Evolutionary conservation across 2,113 vertebrate genomes (phyloP), one percentile per base, ranked within the genome.

Genomic region (Lasiurus cinereus): DNA sequence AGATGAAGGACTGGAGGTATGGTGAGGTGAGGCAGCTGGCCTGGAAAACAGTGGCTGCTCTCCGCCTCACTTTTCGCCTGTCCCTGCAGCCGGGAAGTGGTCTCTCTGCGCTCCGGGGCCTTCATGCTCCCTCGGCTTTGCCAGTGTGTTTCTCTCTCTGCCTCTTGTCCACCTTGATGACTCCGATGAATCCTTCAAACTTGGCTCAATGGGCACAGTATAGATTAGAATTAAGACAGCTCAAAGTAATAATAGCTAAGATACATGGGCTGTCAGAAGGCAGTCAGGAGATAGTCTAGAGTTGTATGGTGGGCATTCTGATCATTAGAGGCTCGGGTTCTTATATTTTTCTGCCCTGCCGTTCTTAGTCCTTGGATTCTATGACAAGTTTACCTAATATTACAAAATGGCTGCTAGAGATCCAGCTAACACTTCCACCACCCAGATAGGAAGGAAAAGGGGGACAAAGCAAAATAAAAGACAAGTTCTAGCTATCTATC

Each of bases 141-240:
- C 36, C 52, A 46, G 36, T 6, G 2, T 4, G 4, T 4, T 74
- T 77, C 77, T 18, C 67, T 50, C 36, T 73, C 46, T 73, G 14
- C n/a, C 36, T 73, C 33, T 66, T 84, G 36, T 78, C 36, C 13
- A 76, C 15, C 22, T 85, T 82, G 39, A 13, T 76, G 31, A 59
- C 27, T 78, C 39, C 22, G 56, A 36, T 1, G 18, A 54, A 83
- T 83, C 13, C 62, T 56, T 87, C 66, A 79, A 91, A 77, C 12
- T 79, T 59, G 76, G 59, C 52, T 79, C 50, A 67, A 0, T 78
- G 86, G 22, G 12, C 69, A 39, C 52, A 22, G 36, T 70, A 29
- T 12, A 94, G 21, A 14, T 88, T 82, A 88, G 73, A 15, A 78
- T 74, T 54, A 77, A 54, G 43, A 36, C 83, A 86, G 54, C 39